Percentiles rank a stretch among this genome's conserved stretches.
Evolutionary conservation across 2,113 vertebrate genomes (phyloP).

Genomic region (Platysternon megacephalum): DNA sequence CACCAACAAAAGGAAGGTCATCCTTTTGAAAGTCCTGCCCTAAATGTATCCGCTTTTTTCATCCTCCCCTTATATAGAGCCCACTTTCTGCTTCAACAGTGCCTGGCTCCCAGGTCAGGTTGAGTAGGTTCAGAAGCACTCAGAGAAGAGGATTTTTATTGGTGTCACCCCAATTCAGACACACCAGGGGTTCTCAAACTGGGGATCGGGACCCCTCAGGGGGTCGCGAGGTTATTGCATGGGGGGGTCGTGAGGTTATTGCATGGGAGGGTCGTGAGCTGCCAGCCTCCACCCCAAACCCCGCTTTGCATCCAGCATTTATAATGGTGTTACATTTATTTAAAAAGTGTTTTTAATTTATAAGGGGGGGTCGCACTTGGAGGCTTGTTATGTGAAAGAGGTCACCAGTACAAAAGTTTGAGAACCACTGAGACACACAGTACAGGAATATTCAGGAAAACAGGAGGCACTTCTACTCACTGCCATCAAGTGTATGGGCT

Average conservation of each 20-base stretch:
- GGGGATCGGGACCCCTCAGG: too few relatives aligned
- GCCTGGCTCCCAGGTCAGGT: not conserved
- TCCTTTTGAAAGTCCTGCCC: not conserved
- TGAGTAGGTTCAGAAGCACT: fast-evolving
- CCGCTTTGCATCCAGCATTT: too few relatives aligned
- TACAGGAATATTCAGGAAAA: not conserved
- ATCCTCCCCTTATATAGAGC: not conserved
- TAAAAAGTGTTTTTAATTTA: too few relatives aligned
- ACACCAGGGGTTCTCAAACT: not conserved
- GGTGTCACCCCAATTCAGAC: not conserved
- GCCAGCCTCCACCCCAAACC: too few relatives aligned
- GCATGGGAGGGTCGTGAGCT: too few relatives aligned
- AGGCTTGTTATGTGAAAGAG: too few relatives aligned
- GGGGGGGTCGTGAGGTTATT: too few relatives aligned
- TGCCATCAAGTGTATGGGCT: not conserved
- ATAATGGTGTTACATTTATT: too few relatives aligned
- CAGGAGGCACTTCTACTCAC: not conserved
- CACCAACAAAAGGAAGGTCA: not conserved
- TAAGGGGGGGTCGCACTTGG: too few relatives aligned
- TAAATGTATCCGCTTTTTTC: not conserved
- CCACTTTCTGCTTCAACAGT: not conserved
- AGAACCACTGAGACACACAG: not conserved
- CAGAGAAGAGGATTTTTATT: not conserved
- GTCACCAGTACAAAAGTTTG: too few relatives aligned
- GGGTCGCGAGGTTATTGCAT: too few relatives aligned